Evolutionary conservation across 2,113 vertebrate species (phyloP).

Genomic region (Scomber japonicus): DNA sequence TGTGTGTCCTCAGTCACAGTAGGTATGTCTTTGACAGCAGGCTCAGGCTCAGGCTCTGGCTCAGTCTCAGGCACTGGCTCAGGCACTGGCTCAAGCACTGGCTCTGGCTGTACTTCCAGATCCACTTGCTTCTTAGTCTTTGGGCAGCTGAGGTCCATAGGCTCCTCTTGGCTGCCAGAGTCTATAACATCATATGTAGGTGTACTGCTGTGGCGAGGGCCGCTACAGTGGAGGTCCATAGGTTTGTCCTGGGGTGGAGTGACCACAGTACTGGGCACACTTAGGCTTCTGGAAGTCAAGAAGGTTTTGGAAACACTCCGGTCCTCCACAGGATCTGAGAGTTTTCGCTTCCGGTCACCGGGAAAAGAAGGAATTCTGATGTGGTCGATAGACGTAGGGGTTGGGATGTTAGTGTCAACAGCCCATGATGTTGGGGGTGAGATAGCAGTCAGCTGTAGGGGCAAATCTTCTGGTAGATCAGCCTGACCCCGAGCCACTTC

Average conservation of each 20-base stretch:
- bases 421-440: constrained; percentile 85
- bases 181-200: constrained; percentile 84
- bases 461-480: constrained; percentile 85
- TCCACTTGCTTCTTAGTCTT: constrained; percentile 85
- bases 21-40: constrained; percentile 29
- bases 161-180: constrained; percentile 90
- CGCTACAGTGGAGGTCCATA: constrained; percentile 79
- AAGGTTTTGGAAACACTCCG: constrained; percentile 88
- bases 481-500: constrained; percentile 78
- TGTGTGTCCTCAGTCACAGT: constrained; percentile 69
- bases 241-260: constrained; percentile 84
- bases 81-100: constrained; percentile 30
- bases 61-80: neutral
- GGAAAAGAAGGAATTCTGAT: constrained; percentile 84
- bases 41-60: constrained; percentile 24
- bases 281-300: constrained; percentile 89
- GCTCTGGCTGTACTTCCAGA: constrained; percentile 53
- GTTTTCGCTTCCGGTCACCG: constrained; percentile 89
- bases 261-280: constrained; percentile 86
- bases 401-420: constrained; percentile 62
- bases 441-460: constrained; percentile 91
- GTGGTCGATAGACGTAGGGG: constrained; percentile 64
- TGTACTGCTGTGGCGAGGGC: constrained; percentile 55
- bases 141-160: constrained; percentile 97
- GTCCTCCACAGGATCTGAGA: constrained; percentile 87